Evolutionary conservation across 2,888 invertebrate species (phyloP).

Genomic region (Cybosia mesomella): DNA sequence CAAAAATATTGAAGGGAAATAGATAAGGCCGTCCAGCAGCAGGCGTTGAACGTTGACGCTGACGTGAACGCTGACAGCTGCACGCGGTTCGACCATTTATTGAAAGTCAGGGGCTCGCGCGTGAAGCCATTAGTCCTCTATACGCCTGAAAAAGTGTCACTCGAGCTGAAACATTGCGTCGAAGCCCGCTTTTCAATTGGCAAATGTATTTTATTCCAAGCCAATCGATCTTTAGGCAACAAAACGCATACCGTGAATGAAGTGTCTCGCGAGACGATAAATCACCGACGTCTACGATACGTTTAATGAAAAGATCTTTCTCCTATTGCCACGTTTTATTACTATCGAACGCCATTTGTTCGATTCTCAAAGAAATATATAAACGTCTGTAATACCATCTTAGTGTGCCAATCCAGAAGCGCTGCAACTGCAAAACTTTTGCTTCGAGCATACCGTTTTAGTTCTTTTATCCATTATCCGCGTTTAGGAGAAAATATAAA

Average conservation of each 20-base stretch:
- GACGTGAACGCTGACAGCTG: slow-evolving; percentile 49
- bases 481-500: slow-evolving; percentile 57
- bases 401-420: slow-evolving; percentile 52
- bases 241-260: slow-evolving; percentile 80
- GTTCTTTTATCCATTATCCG: slow-evolving; percentile 52
- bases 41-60: slow-evolving; percentile 19
- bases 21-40: slow-evolving; percentile 66
- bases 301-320: slow-evolving; percentile 83
- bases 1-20: slow-evolving; percentile 58
- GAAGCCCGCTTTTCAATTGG: slow-evolving; percentile 81
- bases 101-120: slow-evolving; percentile 80
- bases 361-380: slow-evolving; percentile 51
- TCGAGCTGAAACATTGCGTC: slow-evolving; percentile 80
- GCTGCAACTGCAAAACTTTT: slow-evolving; percentile 52
- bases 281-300: slow-evolving; percentile 80
- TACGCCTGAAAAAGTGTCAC: slow-evolving; percentile 82
- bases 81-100: slow-evolving; percentile 72
- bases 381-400: slow-evolving; percentile 44
- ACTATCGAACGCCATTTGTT: slow-evolving; percentile 62
- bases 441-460: slow-evolving; percentile 51
- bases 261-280: slow-evolving; percentile 83
- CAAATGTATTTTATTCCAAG: slow-evolving; percentile 83
- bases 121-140: slow-evolving; percentile 80
- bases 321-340: slow-evolving; percentile 73
- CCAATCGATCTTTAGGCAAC: slow-evolving; percentile 84